Evolutionary conservation across 2,797 vertebrate species (phyloP).

Genomic region (Fratercula arctica): DNA sequence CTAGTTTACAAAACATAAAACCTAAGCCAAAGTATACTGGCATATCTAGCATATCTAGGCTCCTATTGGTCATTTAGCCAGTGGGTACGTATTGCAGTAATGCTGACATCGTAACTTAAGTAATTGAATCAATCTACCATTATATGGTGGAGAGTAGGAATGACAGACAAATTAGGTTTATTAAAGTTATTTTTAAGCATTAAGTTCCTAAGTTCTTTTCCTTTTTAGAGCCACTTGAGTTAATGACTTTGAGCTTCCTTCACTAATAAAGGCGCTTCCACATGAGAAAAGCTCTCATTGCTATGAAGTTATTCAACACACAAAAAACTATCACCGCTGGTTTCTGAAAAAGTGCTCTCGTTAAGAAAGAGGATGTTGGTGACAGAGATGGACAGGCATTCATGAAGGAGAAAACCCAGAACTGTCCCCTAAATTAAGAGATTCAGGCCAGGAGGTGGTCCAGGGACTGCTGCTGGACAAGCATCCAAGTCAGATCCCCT

Average conservation of each 20-base stretch:
- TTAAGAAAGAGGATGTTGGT: background rate
- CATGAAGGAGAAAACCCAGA: background rate
- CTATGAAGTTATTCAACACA: background rate
- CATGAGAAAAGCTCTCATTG: accelerated
- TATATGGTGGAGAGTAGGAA: background rate
- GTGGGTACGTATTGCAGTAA: background rate
- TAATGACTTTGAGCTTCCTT: background rate
- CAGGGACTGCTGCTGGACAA: background rate
- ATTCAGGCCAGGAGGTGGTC: background rate
- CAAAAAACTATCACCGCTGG: background rate
- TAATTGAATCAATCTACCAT: background rate
- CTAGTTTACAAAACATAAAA: background rate
- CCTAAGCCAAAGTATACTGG: background rate
- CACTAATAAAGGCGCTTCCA: background rate
- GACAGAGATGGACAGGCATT: background rate
- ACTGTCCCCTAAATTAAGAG: background rate
- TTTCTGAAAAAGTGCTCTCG: background rate
- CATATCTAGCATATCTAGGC: background rate
- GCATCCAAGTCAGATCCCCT: background rate
- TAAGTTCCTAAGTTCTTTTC: background rate
- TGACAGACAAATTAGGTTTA: background rate
- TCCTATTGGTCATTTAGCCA: background rate
- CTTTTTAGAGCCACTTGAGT: background rate
- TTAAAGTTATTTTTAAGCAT: background rate
- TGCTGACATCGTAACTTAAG: background rate